Evolutionary conservation across 2,113 vertebrate species (phyloP), one percentile per base, ranked within the genome.

Genomic region (Entelurus aequoreus): DNA sequence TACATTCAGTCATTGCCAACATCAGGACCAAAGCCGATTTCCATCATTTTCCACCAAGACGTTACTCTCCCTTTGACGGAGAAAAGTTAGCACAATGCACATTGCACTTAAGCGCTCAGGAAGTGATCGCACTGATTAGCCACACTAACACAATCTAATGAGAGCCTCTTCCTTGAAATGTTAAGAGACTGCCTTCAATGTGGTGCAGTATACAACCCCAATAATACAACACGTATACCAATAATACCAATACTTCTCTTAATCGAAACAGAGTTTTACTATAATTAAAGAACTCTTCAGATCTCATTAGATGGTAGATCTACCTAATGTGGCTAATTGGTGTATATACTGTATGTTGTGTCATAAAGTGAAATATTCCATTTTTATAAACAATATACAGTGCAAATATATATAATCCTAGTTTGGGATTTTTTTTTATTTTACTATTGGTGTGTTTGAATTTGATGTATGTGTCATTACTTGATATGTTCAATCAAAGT

Each of bases 31-130:
- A 46, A 12, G 42, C 42, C 11, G 6, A 3, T 46, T 46, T 40
- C 36, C 10, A 37, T 19, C 54, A 42, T 9, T 8, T 57, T 57
- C 54, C 54, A 57, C n/a, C 38, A 19, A 56, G 37, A 12, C 19
- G n/a, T n/a, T 38, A 6, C 37, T 55, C 42, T 42, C 54, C 54
- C 38, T 40, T 19, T 47, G 38, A 63, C 63, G 62, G 69, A 77
- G 67, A 71, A 76, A 69, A 65, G 66, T 47, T n/a, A 38, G 49
- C 62, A 63, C 84, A 65, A 77, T 75, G 87, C 88, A 90, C 83
- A 51, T 68, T 89, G 88, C 88, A 90, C 88, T 89, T 84, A 68
- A 65, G 69, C 77, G 61, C 78, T 88, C 62, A 87, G 81, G 74
- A 87, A 74, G 63, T 78, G 82, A 74, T 77, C 63, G 78, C 54